phyloP scores from a whole-genome alignment of 2,113 vertebrate species.

The Alethe diademata region DNA sequence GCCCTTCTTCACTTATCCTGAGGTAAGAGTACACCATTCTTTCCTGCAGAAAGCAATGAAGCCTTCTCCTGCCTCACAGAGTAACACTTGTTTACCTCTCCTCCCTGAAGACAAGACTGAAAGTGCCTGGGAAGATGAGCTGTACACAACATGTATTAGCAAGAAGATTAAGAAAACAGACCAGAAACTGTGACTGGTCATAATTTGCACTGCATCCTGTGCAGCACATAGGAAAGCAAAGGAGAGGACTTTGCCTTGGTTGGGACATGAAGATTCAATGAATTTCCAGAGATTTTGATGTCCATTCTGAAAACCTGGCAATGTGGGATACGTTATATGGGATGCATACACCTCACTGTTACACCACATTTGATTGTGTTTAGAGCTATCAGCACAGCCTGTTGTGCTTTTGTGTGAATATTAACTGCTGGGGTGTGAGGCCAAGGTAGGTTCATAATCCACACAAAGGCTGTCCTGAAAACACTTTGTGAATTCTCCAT shows the following conservation, averaged over 20 bases:
- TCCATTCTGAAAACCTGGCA: not conserved
- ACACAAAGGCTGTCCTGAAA: not conserved
- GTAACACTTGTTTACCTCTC: not conserved
- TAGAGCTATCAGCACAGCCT: fast-evolving
- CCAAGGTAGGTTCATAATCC: not conserved
- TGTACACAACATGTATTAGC: not conserved
- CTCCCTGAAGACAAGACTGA: not conserved
- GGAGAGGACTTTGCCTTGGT: not conserved
- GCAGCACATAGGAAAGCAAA: not conserved
- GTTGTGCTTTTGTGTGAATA: not conserved
- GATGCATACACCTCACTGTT: not conserved
- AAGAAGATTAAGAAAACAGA: not conserved
- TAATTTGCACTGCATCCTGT: not conserved
- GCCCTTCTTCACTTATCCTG: not conserved
- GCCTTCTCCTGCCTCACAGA: not conserved
- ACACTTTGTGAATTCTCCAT: not conserved
- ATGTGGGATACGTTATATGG: not conserved
- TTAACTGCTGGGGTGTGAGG: not conserved
- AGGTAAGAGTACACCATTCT: not conserved
- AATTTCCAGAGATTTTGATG: not conserved
- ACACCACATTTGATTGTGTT: not conserved
- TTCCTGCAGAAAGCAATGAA: not conserved
- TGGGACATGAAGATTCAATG: not conserved
- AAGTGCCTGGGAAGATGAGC: not conserved
- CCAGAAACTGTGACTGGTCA: not conserved